Evolutionary conservation across 35 echinoderm and acorn worm species (phyloP).

Genomic region (Stichopus chloronotus): DNA sequence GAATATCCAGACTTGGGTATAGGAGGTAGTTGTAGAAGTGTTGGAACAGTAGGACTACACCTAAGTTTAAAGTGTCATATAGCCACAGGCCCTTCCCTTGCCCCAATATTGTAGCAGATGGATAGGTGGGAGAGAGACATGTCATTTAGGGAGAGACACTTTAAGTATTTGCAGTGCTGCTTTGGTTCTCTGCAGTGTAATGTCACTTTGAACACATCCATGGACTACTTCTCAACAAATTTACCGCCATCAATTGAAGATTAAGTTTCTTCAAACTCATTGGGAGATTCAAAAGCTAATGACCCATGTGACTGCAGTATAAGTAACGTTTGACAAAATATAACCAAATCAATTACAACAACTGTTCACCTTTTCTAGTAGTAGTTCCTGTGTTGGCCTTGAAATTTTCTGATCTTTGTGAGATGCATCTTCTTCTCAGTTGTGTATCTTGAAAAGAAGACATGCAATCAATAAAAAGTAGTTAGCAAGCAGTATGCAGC

Average conservation of each 20-base stretch:
- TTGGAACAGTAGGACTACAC: neutral
- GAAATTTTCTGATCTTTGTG: slow-evolving; percentile 5
- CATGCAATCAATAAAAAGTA: too few species aligned
- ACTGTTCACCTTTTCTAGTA: neutral
- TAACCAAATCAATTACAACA: neutral
- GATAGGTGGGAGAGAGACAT: neutral
- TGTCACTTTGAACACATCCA: neutral
- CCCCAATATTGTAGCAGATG: neutral
- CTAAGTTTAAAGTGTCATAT: neutral
- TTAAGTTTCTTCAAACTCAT: neutral
- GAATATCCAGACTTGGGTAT: neutral
- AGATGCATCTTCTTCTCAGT: neutral
- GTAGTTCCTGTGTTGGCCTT: neutral
- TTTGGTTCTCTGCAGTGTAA: neutral
- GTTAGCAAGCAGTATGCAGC: too few species aligned
- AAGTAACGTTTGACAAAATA: neutral
- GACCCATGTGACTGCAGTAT: neutral
- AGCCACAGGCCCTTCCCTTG: neutral
- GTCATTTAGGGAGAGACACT: too few species aligned
- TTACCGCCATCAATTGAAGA: neutral
- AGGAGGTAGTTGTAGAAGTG: neutral
- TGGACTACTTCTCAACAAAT: neutral
- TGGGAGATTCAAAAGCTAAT: neutral
- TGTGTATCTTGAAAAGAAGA: neutral
- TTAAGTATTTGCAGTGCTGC: too few species aligned